phyloP scores from a whole-genome alignment of 2,113 vertebrate species.

The Chrysochloris asiatica region DNA sequence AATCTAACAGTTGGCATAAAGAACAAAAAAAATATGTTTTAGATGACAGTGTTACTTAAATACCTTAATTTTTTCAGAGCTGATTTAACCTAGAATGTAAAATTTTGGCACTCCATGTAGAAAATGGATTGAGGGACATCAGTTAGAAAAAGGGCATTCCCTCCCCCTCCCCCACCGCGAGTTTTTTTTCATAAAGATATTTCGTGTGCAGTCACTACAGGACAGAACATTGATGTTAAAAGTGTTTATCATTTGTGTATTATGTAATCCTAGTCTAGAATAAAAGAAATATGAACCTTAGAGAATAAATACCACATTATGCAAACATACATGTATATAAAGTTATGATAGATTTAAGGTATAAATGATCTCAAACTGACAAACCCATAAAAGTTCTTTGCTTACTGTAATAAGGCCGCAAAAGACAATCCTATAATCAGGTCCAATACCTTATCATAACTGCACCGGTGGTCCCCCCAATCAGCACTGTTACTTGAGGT shows the following conservation, averaged over 20 bases:
- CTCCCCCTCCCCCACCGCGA: too few relatives aligned
- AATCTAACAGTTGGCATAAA: constrained; percentile 63
- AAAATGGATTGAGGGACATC: neutral
- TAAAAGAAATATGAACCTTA: neutral
- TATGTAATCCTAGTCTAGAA: constrained; percentile 65
- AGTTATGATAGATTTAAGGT: constrained; percentile 14
- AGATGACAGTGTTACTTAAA: constrained; percentile 21
- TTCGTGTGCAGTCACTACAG: neutral
- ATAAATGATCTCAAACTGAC: constrained; percentile 58
- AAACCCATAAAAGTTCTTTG: constrained; percentile 63
- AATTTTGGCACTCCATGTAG: constrained; percentile 25
- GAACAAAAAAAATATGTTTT: constrained; percentile 10
- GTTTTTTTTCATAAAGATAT: neutral
- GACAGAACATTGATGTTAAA: constrained; percentile 50
- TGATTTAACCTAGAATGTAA: constrained; percentile 36
- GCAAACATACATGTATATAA: constrained; percentile 31
- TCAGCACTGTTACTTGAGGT: neutral
- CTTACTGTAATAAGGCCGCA: constrained; percentile 39
- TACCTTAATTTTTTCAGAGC: constrained; percentile 43
- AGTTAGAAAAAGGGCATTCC: neutral
- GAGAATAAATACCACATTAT: neutral
- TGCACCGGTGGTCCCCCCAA: neutral
- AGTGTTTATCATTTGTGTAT: constrained; percentile 55
- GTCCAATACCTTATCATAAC: neutral
- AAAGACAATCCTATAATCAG: constrained; percentile 15